Evolutionary conservation across 2,113 vertebrate genomes (phyloP).

Genomic region (Clupea harengus): DNA sequence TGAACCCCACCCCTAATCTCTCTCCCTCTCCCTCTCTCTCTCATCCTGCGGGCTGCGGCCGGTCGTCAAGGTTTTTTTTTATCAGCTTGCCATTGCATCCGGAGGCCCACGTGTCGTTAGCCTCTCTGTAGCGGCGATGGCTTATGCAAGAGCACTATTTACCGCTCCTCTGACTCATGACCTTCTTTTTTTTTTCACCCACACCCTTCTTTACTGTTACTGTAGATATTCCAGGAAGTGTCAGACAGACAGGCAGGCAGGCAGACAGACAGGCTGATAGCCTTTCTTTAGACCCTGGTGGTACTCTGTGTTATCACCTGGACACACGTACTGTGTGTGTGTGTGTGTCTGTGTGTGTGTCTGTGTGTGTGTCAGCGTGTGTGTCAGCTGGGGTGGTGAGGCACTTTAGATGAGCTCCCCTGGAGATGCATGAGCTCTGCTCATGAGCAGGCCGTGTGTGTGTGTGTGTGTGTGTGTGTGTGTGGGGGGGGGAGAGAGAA

Average conservation of each 20-base stretch:
- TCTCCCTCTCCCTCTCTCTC: neutral
- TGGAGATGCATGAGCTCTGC: neutral
- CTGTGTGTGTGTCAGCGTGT: neutral
- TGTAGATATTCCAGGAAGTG: neutral
- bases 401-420: neutral
- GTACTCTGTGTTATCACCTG: neutral
- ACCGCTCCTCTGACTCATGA: neutral
- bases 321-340: neutral
- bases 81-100: neutral
- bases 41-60: neutral
- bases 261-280: neutral
- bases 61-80: neutral
- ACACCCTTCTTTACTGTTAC: neutral
- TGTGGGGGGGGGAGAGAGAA: neutral
- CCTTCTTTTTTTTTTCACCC: neutral
- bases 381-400: neutral
- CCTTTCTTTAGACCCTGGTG: neutral
- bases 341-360: neutral
- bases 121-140: neutral
- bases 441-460: too few relatives aligned
- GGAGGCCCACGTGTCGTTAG: neutral
- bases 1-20: conserved; percentile 8
- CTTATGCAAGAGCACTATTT: conserved; percentile 9
- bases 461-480: neutral
- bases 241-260: neutral